phyloP scores from a whole-genome alignment of 2,888 invertebrate species.

The Odontocerum albicorne region DNA sequence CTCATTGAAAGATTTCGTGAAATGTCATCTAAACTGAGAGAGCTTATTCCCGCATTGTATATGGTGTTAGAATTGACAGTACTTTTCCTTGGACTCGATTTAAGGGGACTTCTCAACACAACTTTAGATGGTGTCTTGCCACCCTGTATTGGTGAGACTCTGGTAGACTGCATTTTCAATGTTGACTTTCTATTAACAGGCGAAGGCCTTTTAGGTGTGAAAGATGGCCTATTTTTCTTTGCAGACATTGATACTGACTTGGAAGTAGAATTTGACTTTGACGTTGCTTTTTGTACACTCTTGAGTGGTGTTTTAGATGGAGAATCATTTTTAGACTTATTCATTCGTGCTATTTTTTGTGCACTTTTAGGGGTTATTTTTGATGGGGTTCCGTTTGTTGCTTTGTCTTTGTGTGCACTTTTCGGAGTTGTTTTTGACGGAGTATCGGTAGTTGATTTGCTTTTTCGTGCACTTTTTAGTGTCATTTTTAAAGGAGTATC shows the following conservation, averaged over 20 bases:
- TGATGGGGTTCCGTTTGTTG: too few relatives aligned
- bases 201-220: conserved; percentile 17
- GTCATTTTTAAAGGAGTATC: too few relatives aligned
- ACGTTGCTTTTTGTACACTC: background rate
- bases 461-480: background rate
- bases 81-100: background rate
- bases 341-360: background rate
- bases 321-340: too few relatives aligned
- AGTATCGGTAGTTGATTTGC: background rate
- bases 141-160: conserved; percentile 10
- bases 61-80: background rate
- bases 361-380: background rate
- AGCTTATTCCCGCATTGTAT: background rate
- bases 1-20: background rate
- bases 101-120: background rate
- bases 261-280: background rate
- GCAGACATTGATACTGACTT: background rate
- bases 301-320: background rate
- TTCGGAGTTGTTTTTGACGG: background rate
- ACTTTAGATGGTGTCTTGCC: conserved; percentile 10
- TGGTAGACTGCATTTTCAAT: conserved; percentile 1
- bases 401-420: too few relatives aligned
- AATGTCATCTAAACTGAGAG: background rate
- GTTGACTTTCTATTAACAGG: conserved; percentile 11
- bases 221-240: conserved; percentile 2